These are phyloP conservation scores for Orthonyx spaldingii DNA, from an alignment of 2,113 vertebrate species.

Conservation along the genomic window DNA sequence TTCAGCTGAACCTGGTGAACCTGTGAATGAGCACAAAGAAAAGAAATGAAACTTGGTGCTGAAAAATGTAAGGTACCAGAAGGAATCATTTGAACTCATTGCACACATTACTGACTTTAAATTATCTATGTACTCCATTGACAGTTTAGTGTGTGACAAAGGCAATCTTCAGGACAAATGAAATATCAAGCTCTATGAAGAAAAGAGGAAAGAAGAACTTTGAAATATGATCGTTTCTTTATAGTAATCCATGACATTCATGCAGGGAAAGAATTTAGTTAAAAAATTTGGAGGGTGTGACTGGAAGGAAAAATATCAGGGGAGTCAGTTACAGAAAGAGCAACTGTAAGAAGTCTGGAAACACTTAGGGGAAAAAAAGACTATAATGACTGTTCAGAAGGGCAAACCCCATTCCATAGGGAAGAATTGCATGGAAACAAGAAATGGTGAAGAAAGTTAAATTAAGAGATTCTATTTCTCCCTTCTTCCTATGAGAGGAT, in stretches of 20 bases:
- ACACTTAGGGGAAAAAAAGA: not conserved
- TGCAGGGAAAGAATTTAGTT: not conserved
- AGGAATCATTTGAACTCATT: not conserved
- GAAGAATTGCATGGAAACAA: not conserved
- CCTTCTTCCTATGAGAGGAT: not conserved
- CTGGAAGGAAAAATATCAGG: not conserved
- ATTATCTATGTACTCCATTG: not conserved
- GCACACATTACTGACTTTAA: not conserved
- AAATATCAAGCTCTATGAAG: not conserved
- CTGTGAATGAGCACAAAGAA: not conserved
- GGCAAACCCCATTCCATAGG: accelerated
- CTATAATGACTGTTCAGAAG: not conserved
- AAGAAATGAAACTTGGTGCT: not conserved
- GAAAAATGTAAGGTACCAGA: not conserved
- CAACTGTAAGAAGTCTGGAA: not conserved
- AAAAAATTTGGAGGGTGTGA: not conserved
- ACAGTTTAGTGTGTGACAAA: not conserved
- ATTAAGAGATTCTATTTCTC: not conserved
- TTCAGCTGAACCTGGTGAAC: not conserved
- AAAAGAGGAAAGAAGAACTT: not conserved
- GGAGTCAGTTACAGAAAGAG: not conserved
- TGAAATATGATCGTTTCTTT: not conserved
- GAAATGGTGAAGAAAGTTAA: not conserved
- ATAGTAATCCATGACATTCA: not conserved
- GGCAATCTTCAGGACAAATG: not conserved